These are phyloP conservation scores for Gymnocephalus cernua DNA, from an alignment of 2,113 vertebrate species.

Conservation along the genomic window DNA sequence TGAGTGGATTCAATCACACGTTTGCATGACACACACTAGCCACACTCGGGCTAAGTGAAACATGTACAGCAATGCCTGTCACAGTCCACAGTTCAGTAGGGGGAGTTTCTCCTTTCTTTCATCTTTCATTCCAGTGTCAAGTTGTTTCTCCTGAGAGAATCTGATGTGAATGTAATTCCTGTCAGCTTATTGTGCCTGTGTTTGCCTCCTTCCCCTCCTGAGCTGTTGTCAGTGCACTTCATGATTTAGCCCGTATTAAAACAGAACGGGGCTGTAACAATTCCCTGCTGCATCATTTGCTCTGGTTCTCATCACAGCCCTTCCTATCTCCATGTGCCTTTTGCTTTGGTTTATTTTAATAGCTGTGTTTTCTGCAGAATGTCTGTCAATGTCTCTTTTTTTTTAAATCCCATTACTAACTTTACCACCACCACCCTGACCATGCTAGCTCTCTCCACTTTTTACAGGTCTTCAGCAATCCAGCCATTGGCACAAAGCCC, in stretches of 20 bases:
- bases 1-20: slow-evolving; percentile 56
- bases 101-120: slow-evolving; percentile 16
- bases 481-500: slow-evolving; percentile 59
- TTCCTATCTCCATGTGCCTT: background rate
- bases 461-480: slow-evolving; percentile 53
- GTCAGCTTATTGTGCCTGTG: slow-evolving; percentile 28
- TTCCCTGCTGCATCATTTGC: slow-evolving; percentile 43
- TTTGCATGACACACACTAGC: slow-evolving; percentile 22
- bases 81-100: slow-evolving; percentile 8
- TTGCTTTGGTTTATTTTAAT: slow-evolving; percentile 8
- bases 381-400: background rate
- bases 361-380: background rate
- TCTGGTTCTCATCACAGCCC: slow-evolving; percentile 7
- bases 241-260: slow-evolving; percentile 30
- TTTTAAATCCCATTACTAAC: background rate
- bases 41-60: slow-evolving; percentile 16
- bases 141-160: slow-evolving; percentile 24
- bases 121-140: slow-evolving; percentile 40
- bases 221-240: slow-evolving; percentile 23
- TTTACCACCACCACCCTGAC: slow-evolving; percentile 11
- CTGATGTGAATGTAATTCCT: slow-evolving; percentile 35
- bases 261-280: slow-evolving; percentile 15
- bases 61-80: slow-evolving; percentile 20
- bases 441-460: slow-evolving; percentile 20
- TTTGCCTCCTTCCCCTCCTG: slow-evolving; percentile 19